Percentiles rank a stretch among this genome's conserved stretches.
These are phyloP conservation scores for Luffia ferchaultella DNA, from an alignment of 2,888 invertebrate genomes.

Conservation along the genomic window DNA sequence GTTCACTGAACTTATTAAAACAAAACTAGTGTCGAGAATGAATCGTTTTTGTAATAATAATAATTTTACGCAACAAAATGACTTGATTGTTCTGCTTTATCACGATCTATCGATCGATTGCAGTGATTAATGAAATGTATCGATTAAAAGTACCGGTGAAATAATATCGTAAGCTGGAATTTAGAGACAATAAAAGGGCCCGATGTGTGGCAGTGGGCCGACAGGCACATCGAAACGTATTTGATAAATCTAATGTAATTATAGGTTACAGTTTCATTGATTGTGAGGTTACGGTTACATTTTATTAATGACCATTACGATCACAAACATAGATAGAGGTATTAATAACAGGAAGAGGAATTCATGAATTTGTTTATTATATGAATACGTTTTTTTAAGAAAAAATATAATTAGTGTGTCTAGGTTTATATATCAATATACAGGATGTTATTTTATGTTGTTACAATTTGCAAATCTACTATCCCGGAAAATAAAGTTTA, in stretches of 20 bases:
- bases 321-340: constrained; percentile 1
- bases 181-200: constrained; percentile 34
- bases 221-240: constrained; percentile 5
- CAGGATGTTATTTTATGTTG: too few relatives aligned
- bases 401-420: too few relatives aligned
- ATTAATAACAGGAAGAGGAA: constrained; percentile 1
- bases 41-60: too few relatives aligned
- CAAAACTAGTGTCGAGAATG: too few relatives aligned
- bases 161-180: constrained; percentile 29
- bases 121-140: constrained; percentile 33
- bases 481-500: too few relatives aligned
- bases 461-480: too few relatives aligned
- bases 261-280: constrained; percentile 18
- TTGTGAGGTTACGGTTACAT: constrained; percentile 3
- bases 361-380: too few relatives aligned
- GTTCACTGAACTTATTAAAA: too few relatives aligned
- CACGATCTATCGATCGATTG: constrained; percentile 31
- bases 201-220: constrained; percentile 32
- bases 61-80: too few relatives aligned
- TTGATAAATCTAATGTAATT: constrained; percentile 42
- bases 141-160: constrained; percentile 27
- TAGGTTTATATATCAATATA: too few relatives aligned
- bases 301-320: constrained; percentile 1
- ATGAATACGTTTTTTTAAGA: too few relatives aligned
- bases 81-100: too few relatives aligned